A percentile compares a stretch with the other conserved stretches of the same genome.
These are phyloP conservation scores for Apogon hyalosoma DNA, from an alignment of 2,797 vertebrate genomes.

Conservation along the genomic window DNA sequence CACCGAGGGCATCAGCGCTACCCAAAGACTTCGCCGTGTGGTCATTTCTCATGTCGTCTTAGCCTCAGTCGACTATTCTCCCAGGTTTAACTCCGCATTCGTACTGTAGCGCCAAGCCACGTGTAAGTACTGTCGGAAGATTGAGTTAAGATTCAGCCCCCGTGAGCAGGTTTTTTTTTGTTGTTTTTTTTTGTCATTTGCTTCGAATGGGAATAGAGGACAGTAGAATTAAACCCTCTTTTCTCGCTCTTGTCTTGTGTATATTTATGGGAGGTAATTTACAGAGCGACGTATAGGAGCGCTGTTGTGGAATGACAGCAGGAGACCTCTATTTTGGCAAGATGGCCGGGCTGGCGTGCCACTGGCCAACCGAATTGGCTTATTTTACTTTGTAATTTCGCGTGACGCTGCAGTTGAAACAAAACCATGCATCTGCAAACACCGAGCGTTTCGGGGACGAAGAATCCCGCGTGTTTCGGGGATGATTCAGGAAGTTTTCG, in stretches of 20 bases:
- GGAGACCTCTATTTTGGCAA: conserved; percentile 53
- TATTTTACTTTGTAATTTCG: conserved; percentile 76
- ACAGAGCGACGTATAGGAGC: conserved; percentile 60
- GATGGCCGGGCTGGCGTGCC: conserved; percentile 45
- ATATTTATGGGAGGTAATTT: conserved; percentile 69
- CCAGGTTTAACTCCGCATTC: conserved; percentile 21
- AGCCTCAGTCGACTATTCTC: conserved; percentile 25
- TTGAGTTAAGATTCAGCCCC: conserved; percentile 65
- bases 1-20: background rate
- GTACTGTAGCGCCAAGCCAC: conserved; percentile 43
- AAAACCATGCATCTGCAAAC: conserved; percentile 57
- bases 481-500: conserved; percentile 13
- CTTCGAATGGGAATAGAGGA: conserved; percentile 37
- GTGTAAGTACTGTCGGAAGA: conserved; percentile 45
- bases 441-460: conserved; percentile 54
- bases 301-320: conserved; percentile 58
- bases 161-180: conserved; percentile 23
- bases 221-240: conserved; percentile 30
- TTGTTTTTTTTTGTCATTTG: conserved; percentile 26
- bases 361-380: conserved; percentile 59
- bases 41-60: conserved; percentile 6
- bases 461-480: conserved; percentile 25
- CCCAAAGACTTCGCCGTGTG: conserved; percentile 14
- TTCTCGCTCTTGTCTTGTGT: conserved; percentile 55
- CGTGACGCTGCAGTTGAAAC: conserved; percentile 63